Conservation (phyloP, 2,113 vertebrate genomes). For the Chrysemys picta region DNA sequence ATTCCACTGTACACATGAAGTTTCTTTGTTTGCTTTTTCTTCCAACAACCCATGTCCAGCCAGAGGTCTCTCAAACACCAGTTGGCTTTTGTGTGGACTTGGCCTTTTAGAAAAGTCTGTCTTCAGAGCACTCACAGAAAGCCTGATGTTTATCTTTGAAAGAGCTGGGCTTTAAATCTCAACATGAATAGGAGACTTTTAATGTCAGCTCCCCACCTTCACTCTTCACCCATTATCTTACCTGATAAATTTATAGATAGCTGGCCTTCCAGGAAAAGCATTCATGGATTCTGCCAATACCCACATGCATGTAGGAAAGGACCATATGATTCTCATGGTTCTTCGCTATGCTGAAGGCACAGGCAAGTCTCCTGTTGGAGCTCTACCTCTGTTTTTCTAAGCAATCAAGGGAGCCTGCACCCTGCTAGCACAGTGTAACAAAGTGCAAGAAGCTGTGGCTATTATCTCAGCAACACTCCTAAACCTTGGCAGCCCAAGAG, state of each 20-base stretch:
- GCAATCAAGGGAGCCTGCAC: background rate
- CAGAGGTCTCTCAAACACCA: rapidly evolving
- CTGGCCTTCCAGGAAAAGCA: background rate
- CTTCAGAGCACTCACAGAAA: background rate
- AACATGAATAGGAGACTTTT: background rate
- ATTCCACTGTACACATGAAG: background rate
- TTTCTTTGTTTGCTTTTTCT: background rate
- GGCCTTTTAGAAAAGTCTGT: background rate
- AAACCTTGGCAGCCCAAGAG: background rate
- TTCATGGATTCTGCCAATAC: background rate
- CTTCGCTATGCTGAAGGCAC: background rate
- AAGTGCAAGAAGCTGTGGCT: background rate
- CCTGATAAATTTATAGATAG: background rate
- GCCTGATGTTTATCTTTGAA: background rate
- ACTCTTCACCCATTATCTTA: background rate
- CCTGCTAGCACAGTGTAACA: background rate
- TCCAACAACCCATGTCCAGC: background rate
- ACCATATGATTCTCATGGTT: background rate
- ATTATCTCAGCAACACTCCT: background rate
- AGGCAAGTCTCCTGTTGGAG: background rate
- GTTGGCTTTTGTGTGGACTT: background rate
- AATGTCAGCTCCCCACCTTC: background rate
- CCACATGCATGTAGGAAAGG: background rate
- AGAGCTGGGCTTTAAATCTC: background rate
- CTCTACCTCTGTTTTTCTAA: background rate